Base-by-base conservation (phyloP, 2,113 vertebrate genomes). In the Nyctibius bracteatus region DNA sequence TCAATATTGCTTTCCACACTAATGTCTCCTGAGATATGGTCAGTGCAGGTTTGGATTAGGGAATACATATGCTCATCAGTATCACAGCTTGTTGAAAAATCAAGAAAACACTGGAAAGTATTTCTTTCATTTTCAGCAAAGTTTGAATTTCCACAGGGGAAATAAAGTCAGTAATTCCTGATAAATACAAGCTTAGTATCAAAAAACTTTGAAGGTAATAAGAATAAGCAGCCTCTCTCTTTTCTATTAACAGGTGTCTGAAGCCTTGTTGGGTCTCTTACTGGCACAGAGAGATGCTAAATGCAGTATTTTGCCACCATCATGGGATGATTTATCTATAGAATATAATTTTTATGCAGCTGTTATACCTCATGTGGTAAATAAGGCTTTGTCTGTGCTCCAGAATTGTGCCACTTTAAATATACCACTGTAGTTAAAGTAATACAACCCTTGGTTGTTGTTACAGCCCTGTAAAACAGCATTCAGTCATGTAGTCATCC, bases 391-490 rank as follows among this genome's bases (percentile, higher is more conserved):
- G 75, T 77, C 80, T 83, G 63, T 15, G 8, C 59, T 92, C 62
- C 66, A 68, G 51, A 91, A 88, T 65, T 41, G 80, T 94, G 91
- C 61, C 86, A 80, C 75, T 95, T 94, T 86, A 92, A 96, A 88
- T 95, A 87, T 87, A 93, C 51, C 57, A 10, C 81, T 6, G 17
- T 66, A 93, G 84, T 90, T 95, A 81, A 94, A 94, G 89, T 77
- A 68, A 83, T 85, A 65, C 70, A 94, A 72, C 6, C 66, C 39
- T 24, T 93, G 78, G 81, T 88, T 83, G 92, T 59, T 78, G 70
- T 92, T 93, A 87, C 54, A 82, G 79, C 82, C 88, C 52, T 93
- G 90, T 93, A 90, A 95, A 96, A 80, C 58, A 84, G 61, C 70
- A 14, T 68, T 59, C 83, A 71, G 91, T 86, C 79, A 67, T 71